A percentile compares a stretch with the other conserved stretches of the same genome.
Evolutionary conservation across 1,140 invertebrate genomes (phyloP).

Genomic region (Formica exsecta): DNA sequence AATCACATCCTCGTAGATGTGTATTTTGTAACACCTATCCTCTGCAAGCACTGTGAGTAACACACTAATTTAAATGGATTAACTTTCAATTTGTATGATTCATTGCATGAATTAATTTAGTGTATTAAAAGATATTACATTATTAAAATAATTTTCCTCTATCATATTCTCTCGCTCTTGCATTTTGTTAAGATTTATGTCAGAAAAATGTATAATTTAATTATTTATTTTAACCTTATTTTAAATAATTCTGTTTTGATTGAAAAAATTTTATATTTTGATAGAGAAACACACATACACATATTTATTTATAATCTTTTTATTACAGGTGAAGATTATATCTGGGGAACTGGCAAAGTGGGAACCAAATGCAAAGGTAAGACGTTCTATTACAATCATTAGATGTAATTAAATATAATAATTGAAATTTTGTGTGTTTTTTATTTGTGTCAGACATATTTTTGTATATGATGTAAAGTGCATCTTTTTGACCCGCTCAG

Average conservation of each 20-base stretch:
- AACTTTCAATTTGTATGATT: neutral
- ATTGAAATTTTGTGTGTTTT: neutral
- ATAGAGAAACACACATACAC: neutral
- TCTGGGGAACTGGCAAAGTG: slow-evolving; percentile 88
- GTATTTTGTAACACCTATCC: slow-evolving; percentile 86
- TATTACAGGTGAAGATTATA: slow-evolving; percentile 88
- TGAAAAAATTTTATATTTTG: neutral
- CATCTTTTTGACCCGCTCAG: neutral
- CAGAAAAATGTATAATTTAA: neutral
- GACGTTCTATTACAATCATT: slow-evolving; percentile 45
- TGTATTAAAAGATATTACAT: neutral
- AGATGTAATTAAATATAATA: slow-evolving; percentile 13
- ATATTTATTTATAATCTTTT: slow-evolving; percentile 38
- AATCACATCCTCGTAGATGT: slow-evolving; percentile 82
- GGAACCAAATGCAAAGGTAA: slow-evolving; percentile 87
- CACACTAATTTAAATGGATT: slow-evolving; percentile 11
- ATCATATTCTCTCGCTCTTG: neutral
- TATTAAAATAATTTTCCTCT: slow-evolving; percentile 21
- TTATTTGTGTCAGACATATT: slow-evolving; percentile 52
- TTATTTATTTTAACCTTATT: neutral
- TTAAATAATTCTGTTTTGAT: neutral
- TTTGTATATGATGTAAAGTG: neutral
- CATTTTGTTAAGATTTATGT: neutral
- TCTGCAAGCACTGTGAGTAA: slow-evolving; percentile 87
- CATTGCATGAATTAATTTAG: neutral